Evolutionary conservation across 2,888 invertebrate species (phyloP).

Genomic region (Hyppa rectilinea): DNA sequence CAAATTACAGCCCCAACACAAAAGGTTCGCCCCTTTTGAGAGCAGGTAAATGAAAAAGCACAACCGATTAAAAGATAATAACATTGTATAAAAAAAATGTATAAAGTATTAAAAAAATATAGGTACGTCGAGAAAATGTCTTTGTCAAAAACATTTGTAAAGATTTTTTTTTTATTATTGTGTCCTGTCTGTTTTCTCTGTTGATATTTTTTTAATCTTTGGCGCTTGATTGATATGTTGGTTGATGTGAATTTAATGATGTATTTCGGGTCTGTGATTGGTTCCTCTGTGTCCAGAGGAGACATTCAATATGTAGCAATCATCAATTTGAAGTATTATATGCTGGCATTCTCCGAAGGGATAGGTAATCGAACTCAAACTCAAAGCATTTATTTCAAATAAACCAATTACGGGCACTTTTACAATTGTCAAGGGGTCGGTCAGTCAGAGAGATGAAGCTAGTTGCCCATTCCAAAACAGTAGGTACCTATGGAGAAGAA

Average conservation of each 20-base stretch:
- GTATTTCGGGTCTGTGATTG: constrained; percentile 9
- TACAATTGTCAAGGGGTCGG: too few species aligned
- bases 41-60: constrained; percentile 66
- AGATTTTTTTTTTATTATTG: constrained; percentile 42
- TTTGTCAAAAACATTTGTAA: constrained; percentile 38
- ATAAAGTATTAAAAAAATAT: constrained; percentile 46
- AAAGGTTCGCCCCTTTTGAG: constrained; percentile 45
- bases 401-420: too few species aligned
- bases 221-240: constrained; percentile 49
- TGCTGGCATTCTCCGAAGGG: not conserved
- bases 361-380: too few species aligned
- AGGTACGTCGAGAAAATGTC: constrained; percentile 14
- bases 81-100: constrained; percentile 42
- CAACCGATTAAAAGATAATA: constrained; percentile 66
- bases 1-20: constrained; percentile 55
- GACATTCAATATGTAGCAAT: not conserved
- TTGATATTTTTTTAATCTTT: constrained; percentile 58
- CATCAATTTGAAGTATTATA: not conserved
- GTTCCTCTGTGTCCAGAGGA: not conserved
- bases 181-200: constrained; percentile 8
- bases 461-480: too few species aligned
- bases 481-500: too few species aligned
- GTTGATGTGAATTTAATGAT: constrained; percentile 56
- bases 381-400: too few species aligned
- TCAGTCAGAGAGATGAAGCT: too few species aligned